Conservation (phyloP, 2,797 vertebrate species). For the Falco columbarius region DNA sequence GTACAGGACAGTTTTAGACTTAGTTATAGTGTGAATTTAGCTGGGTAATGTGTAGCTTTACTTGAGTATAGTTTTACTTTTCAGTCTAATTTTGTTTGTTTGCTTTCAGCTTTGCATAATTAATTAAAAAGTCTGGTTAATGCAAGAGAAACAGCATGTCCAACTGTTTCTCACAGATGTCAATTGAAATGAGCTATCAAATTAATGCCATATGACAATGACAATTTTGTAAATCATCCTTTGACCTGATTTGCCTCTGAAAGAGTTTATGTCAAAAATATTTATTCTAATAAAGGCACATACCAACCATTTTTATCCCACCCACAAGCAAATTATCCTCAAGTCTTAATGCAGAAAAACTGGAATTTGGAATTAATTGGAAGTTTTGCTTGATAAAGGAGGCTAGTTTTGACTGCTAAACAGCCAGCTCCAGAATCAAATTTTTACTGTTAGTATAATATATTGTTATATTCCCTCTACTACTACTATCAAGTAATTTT, state of each 20-base stretch:
- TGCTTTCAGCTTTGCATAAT: constrained; percentile 67
- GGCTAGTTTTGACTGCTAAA: background rate
- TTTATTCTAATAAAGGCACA: background rate
- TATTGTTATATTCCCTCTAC: background rate
- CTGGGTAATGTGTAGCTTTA: background rate
- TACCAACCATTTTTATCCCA: background rate
- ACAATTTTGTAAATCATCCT: constrained; percentile 65
- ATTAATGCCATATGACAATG: constrained; percentile 72
- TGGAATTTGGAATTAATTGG: background rate
- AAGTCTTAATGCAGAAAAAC: background rate
- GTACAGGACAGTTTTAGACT: background rate
- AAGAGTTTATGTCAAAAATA: constrained; percentile 30
- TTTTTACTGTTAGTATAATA: background rate
- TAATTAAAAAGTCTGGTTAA: constrained; percentile 74
- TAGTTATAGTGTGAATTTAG: background rate
- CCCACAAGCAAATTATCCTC: background rate
- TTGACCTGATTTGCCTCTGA: constrained; percentile 55
- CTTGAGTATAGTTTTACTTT: constrained; percentile 51
- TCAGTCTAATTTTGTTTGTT: constrained; percentile 60
- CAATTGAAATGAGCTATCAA: constrained; percentile 71
- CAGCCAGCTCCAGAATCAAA: background rate
- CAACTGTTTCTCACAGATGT: constrained; percentile 77
- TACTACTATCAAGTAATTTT: background rate
- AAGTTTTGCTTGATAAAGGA: background rate
- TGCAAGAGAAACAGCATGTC: constrained; percentile 64